A percentile compares a stretch with the other conserved stretches of the same genome.
Evolutionary conservation across 2,797 vertebrate species (phyloP).

Genomic region (Chiroxiphia lanceolata): DNA sequence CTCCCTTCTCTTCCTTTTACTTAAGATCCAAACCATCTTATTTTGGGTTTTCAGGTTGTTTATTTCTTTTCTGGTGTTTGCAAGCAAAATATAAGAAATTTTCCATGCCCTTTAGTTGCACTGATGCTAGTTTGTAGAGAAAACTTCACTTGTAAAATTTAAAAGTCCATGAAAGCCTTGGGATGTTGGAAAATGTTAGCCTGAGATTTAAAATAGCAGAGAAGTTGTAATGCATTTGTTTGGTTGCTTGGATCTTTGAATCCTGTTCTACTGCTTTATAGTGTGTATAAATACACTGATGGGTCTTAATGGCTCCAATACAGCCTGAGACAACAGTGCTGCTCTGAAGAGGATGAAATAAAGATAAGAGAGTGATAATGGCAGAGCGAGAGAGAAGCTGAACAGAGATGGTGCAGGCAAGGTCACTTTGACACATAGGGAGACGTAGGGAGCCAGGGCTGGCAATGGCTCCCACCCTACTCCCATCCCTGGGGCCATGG

Average conservation of each 20-base stretch:
- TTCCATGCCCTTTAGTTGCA: background rate
- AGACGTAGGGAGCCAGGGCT: background rate
- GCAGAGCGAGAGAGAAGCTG: background rate
- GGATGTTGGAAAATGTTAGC: background rate
- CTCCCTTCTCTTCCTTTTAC: background rate
- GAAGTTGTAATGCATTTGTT: background rate
- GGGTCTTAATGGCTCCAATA: background rate
- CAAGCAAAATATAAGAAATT: background rate
- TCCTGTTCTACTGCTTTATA: background rate
- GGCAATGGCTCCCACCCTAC: no score
- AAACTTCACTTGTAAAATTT: background rate
- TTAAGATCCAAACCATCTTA: background rate
- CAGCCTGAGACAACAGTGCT: background rate
- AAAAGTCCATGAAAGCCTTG: background rate
- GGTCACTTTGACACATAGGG: accelerated
- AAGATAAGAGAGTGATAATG: background rate
- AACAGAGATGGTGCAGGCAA: background rate
- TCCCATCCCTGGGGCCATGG: accelerated
- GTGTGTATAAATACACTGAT: background rate
- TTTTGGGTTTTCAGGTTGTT: background rate
- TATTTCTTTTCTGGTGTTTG: background rate
- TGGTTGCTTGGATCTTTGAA: background rate
- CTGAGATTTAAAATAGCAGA: background rate
- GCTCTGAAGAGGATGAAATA: background rate
- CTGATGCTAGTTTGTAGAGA: background rate